Conservation (phyloP, 23 tunicate genomes). For the Clavelina lepadiformis region DNA sequence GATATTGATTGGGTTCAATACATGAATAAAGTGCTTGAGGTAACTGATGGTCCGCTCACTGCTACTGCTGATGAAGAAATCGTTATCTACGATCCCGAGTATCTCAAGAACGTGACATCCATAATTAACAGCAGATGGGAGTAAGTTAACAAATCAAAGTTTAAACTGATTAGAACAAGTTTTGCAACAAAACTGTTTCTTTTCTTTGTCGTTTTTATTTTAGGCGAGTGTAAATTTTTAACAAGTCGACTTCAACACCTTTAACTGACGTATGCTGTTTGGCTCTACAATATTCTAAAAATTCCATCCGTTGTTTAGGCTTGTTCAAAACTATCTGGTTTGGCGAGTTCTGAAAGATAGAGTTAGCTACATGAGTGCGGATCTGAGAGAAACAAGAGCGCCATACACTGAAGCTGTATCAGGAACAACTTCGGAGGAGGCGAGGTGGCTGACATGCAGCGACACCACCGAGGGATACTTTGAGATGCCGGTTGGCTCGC, state of each 20-base stretch:
- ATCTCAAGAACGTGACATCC: conserved; percentile 43
- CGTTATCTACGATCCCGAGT: conserved; percentile 60
- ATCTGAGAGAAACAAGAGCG: conserved; percentile 44
- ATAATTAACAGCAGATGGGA: conserved; percentile 29
- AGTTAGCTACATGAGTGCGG: conserved; percentile 51
- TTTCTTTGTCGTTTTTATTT: too few relatives aligned
- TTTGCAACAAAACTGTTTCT: too few relatives aligned
- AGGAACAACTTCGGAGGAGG: conserved; percentile 45
- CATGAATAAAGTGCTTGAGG: conserved; percentile 15
- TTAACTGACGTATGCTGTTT: too few relatives aligned
- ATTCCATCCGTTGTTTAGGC: conserved; percentile 10
- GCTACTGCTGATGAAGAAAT: conserved; percentile 14
- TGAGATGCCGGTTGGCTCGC: conserved; percentile 80
- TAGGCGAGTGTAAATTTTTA: too few relatives aligned
- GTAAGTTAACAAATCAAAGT: too few relatives aligned
- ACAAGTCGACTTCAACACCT: too few relatives aligned
- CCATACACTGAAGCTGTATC: conserved; percentile 57
- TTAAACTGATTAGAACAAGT: too few relatives aligned
- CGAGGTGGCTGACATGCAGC: conserved; percentile 82
- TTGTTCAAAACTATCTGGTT: conserved; percentile 85
- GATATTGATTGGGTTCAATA: conserved; percentile 61
- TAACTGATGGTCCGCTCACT: not conserved
- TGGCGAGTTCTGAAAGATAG: conserved; percentile 72
- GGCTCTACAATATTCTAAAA: not conserved
- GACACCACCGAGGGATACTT: conserved; percentile 58